Evolutionary conservation across 2,797 vertebrate genomes (phyloP).

Genomic region (Danio albolineatus): DNA sequence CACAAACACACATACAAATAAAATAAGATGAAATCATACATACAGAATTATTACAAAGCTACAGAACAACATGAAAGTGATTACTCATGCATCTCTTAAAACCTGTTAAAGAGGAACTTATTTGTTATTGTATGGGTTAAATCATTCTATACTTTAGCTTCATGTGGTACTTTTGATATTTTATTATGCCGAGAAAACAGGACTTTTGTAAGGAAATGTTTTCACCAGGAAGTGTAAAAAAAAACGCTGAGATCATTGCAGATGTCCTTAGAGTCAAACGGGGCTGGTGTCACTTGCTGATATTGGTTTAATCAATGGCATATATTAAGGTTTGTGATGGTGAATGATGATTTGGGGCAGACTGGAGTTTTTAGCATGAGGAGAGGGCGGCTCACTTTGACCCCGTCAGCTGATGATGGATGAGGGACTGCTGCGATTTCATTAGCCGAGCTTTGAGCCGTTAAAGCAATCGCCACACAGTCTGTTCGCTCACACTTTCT

Average conservation of each 20-base stretch:
- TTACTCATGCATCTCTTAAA: too few relatives aligned
- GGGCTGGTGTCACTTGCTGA: constrained; percentile 15
- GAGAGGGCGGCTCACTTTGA: constrained; percentile 23
- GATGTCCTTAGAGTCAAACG: constrained; percentile 36
- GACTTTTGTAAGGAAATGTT: neutral
- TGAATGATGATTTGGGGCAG: constrained; percentile 37
- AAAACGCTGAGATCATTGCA: neutral
- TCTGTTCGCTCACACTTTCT: neutral
- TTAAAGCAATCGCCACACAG: neutral
- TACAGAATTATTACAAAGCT: too few relatives aligned
- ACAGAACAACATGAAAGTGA: too few relatives aligned
- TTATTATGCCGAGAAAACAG: too few relatives aligned
- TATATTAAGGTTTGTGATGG: constrained; percentile 32
- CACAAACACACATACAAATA: too few relatives aligned
- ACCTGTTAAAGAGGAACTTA: too few relatives aligned
- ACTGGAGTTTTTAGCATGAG: constrained; percentile 21
- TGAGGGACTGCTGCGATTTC: constrained; percentile 21
- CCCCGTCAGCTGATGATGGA: constrained; percentile 35
- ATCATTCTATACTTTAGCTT: too few relatives aligned
- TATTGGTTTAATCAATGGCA: constrained; percentile 35
- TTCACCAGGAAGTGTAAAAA: neutral
- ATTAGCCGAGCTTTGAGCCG: constrained; percentile 15
- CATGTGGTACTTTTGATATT: too few relatives aligned
- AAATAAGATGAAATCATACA: too few relatives aligned
- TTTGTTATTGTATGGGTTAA: too few relatives aligned